Evolutionary conservation across 2,113 vertebrate genomes (phyloP).

Genomic region (Psilopogon haemacephalus): DNA sequence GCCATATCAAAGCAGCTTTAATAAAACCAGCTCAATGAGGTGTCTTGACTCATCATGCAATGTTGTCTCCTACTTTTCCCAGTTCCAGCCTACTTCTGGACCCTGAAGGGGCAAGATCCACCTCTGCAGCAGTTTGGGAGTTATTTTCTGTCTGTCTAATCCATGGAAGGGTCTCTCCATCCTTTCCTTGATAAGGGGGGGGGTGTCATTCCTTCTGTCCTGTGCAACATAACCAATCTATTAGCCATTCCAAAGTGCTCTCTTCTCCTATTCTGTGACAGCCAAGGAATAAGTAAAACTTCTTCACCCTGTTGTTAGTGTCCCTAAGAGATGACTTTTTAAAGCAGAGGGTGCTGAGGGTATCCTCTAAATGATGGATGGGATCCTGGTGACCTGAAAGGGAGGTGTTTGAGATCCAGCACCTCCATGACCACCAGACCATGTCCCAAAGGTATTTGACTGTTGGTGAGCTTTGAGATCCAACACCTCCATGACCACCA

Average conservation of each 20-base stretch:
- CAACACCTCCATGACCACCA: too few species aligned
- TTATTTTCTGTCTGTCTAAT: background rate
- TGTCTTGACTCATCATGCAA: background rate
- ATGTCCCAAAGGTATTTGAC: too few species aligned
- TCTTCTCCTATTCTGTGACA: accelerated
- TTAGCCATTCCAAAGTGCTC: background rate
- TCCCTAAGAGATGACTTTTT: too few species aligned
- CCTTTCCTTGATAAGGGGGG: background rate
- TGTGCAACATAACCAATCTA: accelerated
- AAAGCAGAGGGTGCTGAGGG: background rate
- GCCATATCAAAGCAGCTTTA: background rate
- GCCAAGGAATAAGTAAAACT: background rate
- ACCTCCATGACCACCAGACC: too few species aligned
- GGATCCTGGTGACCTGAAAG: background rate
- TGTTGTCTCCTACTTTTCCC: accelerated
- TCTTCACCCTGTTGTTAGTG: background rate
- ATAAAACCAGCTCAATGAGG: background rate
- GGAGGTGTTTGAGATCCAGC: too few species aligned
- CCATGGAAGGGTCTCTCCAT: accelerated
- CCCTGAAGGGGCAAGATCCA: background rate
- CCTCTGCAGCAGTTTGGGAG: background rate
- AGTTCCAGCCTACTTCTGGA: background rate
- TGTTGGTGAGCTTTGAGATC: background rate
- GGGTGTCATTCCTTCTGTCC: accelerated
- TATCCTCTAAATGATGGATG: accelerated